Percentiles rank a stretch among this genome's conserved stretches.
These are phyloP conservation scores for Clarias batrachus DNA, from an alignment of 2,113 vertebrate species.

Conservation along the genomic window DNA sequence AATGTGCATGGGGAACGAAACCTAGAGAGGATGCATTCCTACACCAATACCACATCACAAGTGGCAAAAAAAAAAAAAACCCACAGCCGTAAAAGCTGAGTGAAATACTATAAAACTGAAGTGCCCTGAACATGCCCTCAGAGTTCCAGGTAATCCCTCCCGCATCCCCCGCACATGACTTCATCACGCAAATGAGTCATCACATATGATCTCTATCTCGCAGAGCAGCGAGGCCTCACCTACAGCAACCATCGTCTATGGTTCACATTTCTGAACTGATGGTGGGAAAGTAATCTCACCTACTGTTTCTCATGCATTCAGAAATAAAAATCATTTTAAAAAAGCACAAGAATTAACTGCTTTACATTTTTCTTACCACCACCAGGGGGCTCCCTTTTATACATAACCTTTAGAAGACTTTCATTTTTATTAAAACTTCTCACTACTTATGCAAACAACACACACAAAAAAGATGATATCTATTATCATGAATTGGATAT, in stretches of 20 bases:
- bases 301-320: not conserved
- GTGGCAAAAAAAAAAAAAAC: conserved; percentile 16
- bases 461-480: not conserved
- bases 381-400: conserved; percentile 49
- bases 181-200: conserved; percentile 10
- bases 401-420: conserved; percentile 10
- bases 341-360: not conserved
- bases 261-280: not conserved
- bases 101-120: conserved; percentile 51
- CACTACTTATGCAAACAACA: not conserved
- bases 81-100: conserved; percentile 47
- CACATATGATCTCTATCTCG: not conserved
- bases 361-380: conserved; percentile 3
- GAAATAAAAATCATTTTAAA: not conserved
- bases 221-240: not conserved
- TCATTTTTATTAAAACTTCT: not conserved
- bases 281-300: not conserved
- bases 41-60: conserved; percentile 55
- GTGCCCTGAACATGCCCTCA: conserved; percentile 37
- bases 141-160: conserved; percentile 39
- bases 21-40: conserved; percentile 54
- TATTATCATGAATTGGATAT: not conserved
- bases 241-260: not conserved
- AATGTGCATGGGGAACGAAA: conserved; percentile 49
- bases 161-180: not conserved